phyloP scores from a whole-genome alignment of 2,888 invertebrate genomes.

The Belgica antarctica region DNA sequence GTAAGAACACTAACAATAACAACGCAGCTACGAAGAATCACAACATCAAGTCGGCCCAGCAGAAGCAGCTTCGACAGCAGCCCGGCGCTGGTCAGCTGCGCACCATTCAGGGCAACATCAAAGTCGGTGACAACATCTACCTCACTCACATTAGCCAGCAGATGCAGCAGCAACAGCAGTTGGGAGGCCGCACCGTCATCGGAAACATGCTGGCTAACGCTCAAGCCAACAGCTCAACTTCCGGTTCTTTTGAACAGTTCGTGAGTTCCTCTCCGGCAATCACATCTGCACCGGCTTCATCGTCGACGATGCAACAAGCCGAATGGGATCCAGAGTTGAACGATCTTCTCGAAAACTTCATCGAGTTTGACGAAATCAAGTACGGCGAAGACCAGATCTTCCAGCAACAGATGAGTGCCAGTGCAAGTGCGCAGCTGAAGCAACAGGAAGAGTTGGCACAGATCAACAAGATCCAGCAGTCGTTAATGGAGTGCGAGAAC shows the following conservation, averaged over 20 bases:
- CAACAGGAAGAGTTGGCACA: conserved; percentile 62
- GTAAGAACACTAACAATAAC: conserved; percentile 48
- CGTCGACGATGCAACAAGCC: conserved; percentile 49
- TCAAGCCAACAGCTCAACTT: conserved; percentile 12
- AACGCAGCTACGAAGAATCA: conserved; percentile 33
- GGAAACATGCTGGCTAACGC: conserved; percentile 33
- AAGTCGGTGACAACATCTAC: conserved; percentile 49
- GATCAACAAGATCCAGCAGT: conserved; percentile 86
- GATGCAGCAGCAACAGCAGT: conserved; percentile 49
- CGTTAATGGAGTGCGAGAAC: conserved; percentile 82
- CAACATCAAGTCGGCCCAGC: conserved; percentile 48
- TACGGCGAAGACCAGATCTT: conserved; percentile 49
- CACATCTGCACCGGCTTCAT: conserved; percentile 55
- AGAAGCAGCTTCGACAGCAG: conserved; percentile 59
- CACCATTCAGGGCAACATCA: conserved; percentile 51
- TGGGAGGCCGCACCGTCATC: neutral
- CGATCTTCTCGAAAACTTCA: conserved; percentile 74
- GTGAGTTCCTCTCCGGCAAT: conserved; percentile 30
- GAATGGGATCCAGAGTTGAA: conserved; percentile 67
- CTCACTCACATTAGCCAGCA: conserved; percentile 49
- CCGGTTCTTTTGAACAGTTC: conserved; percentile 29
- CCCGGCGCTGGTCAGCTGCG: conserved; percentile 45
- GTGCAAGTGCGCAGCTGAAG: conserved; percentile 49
- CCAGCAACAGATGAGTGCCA: conserved; percentile 46
- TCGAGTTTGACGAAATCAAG: conserved; percentile 66